These are phyloP conservation scores for Montipora capricornis DNA, from an alignment of 64 coral and sea anemone species.

Conservation along the genomic window DNA sequence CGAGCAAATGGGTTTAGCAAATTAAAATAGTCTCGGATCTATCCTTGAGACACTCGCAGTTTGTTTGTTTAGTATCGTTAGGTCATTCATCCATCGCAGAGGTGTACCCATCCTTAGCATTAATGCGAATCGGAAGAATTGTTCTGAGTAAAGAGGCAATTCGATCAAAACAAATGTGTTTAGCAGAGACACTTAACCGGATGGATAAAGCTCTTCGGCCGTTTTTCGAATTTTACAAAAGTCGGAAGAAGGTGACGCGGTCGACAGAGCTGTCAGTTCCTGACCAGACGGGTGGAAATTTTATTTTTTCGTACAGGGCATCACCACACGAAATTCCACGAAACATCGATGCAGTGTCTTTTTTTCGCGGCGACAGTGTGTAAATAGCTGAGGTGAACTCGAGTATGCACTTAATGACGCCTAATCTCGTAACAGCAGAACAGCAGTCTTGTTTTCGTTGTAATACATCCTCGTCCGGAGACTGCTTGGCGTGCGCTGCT, in stretches of 20 bases:
- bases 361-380: background rate
- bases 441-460: conserved; percentile 31
- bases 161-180: background rate
- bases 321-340: background rate
- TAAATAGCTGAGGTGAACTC: conserved; percentile 15
- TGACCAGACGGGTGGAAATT: conserved; percentile 41
- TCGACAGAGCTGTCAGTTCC: background rate
- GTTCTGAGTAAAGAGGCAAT: background rate
- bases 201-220: background rate
- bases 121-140: conserved; percentile 14
- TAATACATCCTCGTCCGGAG: conserved; percentile 82
- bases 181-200: background rate
- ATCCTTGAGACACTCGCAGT: conserved; percentile 30
- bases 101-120: background rate
- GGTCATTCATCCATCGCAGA: conserved; percentile 11
- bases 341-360: background rate
- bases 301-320: background rate
- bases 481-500: conserved; percentile 46
- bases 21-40: background rate
- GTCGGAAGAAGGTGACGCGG: conserved; percentile 23
- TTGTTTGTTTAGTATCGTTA: conserved; percentile 58
- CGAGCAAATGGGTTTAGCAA: conserved; percentile 17
- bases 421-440: conserved; percentile 11
- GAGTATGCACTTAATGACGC: conserved; percentile 53
- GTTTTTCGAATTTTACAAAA: conserved; percentile 39